Percentiles rank a stretch among this genome's conserved stretches.
Evolutionary conservation across 2,113 vertebrate species (phyloP).

Genomic region (Morone saxatilis): DNA sequence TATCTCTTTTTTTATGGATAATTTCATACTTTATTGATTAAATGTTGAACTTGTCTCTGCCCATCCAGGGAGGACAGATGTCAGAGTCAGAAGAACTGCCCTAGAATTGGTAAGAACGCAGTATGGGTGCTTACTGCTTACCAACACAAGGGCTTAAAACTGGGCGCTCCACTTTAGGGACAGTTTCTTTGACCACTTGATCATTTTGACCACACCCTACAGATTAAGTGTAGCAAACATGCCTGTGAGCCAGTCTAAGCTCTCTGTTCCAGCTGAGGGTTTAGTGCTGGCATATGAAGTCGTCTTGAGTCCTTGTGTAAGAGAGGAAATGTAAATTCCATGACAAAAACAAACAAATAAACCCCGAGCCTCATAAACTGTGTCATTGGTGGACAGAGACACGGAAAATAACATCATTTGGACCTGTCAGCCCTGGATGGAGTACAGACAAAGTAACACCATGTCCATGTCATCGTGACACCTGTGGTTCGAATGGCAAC

Average conservation of each 20-base stretch:
- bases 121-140: not conserved
- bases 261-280: constrained; percentile 52
- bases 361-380: constrained; percentile 72
- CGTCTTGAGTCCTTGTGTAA: constrained; percentile 58
- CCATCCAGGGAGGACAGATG: constrained; percentile 11
- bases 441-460: constrained; percentile 51
- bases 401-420: constrained; percentile 80
- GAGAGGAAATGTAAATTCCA: constrained; percentile 79
- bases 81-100: constrained; percentile 7
- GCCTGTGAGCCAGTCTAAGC: constrained; percentile 41
- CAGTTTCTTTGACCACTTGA: constrained; percentile 53
- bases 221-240: constrained; percentile 56
- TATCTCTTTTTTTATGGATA: not conserved
- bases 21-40: constrained; percentile 17
- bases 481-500: constrained; percentile 62
- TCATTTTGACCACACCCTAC: constrained; percentile 67
- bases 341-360: constrained; percentile 82
- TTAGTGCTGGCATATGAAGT: constrained; percentile 60
- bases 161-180: constrained; percentile 36
- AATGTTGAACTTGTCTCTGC: constrained; percentile 1
- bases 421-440: constrained; percentile 63
- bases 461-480: constrained; percentile 72
- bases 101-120: constrained; percentile 28
- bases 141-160: constrained; percentile 28
- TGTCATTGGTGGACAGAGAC: constrained; percentile 65